A percentile compares a stretch with the other conserved stretches of the same genome.
Conservation (phyloP, 2,888 invertebrate genomes). For the Trachelus troglodyta region DNA sequence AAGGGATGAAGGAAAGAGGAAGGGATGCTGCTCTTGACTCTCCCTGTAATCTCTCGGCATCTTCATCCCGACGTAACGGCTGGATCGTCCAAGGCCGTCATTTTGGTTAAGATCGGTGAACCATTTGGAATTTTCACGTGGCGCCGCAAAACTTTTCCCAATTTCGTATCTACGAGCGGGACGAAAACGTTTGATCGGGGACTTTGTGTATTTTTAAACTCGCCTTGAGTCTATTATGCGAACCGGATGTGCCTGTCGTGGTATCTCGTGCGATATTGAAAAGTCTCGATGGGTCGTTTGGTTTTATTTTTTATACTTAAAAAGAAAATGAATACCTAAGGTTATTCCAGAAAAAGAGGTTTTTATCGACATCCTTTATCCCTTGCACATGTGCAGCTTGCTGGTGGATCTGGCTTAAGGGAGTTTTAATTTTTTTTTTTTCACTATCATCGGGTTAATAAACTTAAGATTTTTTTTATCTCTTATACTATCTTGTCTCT, state of each 20-base stretch:
- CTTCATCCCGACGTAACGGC: constrained; percentile 9
- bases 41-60: constrained; percentile 15
- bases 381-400: neutral
- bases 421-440: neutral
- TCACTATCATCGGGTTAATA: neutral
- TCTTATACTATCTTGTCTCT: constrained; percentile 15
- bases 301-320: neutral
- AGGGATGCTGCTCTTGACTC: neutral
- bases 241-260: constrained; percentile 33
- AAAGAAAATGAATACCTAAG: neutral
- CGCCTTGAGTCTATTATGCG: constrained; percentile 36
- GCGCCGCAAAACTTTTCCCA: neutral
- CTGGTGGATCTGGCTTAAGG: neutral
- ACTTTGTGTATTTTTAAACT: neutral
- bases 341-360: neutral
- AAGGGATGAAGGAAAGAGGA: constrained; percentile 1
- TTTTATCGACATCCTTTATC: neutral
- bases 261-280: constrained; percentile 37
- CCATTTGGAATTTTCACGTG: neutral
- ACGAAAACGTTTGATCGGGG: neutral
- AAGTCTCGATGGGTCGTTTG: constrained; percentile 26
- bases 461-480: neutral
- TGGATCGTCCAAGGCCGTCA: neutral
- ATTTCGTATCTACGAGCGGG: neutral
- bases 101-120: neutral